Percentiles rank a stretch among this genome's conserved stretches.
Evolutionary conservation across 2,888 invertebrate species (phyloP).

Genomic region (Aphidoletes aphidimyza): DNA sequence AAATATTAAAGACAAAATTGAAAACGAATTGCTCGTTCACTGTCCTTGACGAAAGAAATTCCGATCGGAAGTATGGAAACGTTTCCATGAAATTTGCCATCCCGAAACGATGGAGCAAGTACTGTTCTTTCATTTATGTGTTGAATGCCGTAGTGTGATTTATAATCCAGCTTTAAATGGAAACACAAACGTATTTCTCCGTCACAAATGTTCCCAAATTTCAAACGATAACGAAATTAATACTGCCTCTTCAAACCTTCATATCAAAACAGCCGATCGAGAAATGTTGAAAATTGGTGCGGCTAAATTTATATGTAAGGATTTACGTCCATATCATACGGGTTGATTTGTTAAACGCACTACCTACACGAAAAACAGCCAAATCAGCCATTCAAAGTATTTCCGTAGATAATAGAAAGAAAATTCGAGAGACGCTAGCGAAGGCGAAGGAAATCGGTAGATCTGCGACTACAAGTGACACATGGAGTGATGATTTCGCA

Average conservation of each 20-base stretch:
- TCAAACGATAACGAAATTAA: neutral
- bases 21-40: too few species aligned
- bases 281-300: neutral
- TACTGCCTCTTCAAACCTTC: neutral
- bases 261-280: too few species aligned
- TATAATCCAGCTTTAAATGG: neutral
- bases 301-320: neutral
- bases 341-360: neutral
- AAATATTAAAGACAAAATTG: too few species aligned
- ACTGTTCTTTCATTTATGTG: too few species aligned
- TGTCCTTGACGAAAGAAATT: too few species aligned
- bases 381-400: neutral
- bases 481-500: neutral
- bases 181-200: neutral
- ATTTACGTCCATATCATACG: neutral
- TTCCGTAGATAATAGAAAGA: neutral
- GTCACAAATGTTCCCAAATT: neutral
- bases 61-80: too few species aligned
- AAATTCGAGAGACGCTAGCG: neutral
- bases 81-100: too few species aligned
- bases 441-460: neutral
- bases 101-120: too few species aligned
- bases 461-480: neutral
- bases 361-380: neutral
- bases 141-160: neutral